Percentiles rank a stretch among this genome's conserved stretches.
phyloP scores from a whole-genome alignment of 2,797 vertebrate genomes.

The Hozukius guyotensis region DNA sequence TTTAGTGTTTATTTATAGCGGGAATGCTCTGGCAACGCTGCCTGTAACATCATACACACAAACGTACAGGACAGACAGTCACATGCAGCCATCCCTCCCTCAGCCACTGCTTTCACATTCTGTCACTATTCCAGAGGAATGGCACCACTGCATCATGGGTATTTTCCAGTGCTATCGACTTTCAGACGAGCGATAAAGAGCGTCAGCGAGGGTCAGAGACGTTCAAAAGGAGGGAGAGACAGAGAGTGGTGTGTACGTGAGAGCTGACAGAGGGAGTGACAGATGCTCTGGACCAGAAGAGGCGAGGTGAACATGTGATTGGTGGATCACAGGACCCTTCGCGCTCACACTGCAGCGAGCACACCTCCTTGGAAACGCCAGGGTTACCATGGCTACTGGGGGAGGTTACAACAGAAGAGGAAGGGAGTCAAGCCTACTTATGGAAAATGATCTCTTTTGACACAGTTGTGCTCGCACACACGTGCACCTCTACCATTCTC shows the following conservation, averaged over 20 bases:
- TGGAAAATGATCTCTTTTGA: conserved; percentile 64
- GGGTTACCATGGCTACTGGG: conserved; percentile 70
- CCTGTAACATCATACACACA: conserved; percentile 9
- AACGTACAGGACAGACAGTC: conserved; percentile 3
- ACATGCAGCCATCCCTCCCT: conserved; percentile 29
- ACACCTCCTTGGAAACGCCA: conserved; percentile 43
- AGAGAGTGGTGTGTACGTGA: conserved; percentile 2
- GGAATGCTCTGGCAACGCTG: conserved; percentile 2
- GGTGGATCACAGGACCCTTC: conserved; percentile 60
- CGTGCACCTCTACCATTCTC: neutral
- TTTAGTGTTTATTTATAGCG: conserved; percentile 47
- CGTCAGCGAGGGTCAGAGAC: conserved; percentile 14
- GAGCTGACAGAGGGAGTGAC: conserved; percentile 66
- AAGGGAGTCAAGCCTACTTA: conserved; percentile 55
- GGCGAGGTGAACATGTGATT: conserved; percentile 66
- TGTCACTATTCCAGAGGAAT: conserved; percentile 53
- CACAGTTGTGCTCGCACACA: conserved; percentile 21
- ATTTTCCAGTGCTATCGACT: conserved; percentile 54
- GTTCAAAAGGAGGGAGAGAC: conserved; percentile 1
- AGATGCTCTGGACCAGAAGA: conserved; percentile 70
- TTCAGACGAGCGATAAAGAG: conserved; percentile 36
- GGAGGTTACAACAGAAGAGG: conserved; percentile 58
- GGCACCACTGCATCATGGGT: conserved; percentile 55
- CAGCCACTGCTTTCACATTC: conserved; percentile 26
- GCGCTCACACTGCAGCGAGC: conserved; percentile 30